Conservation (phyloP, 2,888 invertebrate species). For the Amphipoea oculea region DNA sequence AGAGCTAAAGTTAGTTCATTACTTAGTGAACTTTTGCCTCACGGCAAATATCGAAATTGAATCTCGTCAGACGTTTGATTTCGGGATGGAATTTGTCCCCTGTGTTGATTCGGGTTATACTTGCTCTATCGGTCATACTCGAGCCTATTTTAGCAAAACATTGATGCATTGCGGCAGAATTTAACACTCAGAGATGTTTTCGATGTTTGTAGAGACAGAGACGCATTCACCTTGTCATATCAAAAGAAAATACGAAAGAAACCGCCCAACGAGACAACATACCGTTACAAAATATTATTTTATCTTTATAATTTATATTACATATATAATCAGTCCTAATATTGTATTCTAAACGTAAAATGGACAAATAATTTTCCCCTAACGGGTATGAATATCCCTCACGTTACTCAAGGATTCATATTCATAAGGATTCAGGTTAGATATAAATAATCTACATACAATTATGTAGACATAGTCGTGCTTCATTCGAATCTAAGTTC, state of each 20-base stretch:
- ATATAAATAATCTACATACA: neutral
- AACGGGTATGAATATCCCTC: neutral
- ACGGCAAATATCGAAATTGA: conserved; percentile 53
- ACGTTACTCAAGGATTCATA: conserved; percentile 3
- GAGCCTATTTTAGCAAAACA: conserved; percentile 5
- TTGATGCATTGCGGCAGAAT: conserved; percentile 46
- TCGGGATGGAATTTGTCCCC: conserved; percentile 35
- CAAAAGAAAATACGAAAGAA: neutral
- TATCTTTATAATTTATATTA: neutral
- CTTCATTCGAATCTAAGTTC: conserved; percentile 28
- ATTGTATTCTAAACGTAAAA: neutral
- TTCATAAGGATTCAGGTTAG: conserved; percentile 20
- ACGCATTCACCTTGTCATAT: neutral
- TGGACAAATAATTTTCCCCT: neutral
- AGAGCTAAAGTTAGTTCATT: conserved; percentile 54
- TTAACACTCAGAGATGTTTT: conserved; percentile 2
- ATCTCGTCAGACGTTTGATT: conserved; percentile 31
- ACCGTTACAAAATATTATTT: neutral
- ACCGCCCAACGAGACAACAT: neutral
- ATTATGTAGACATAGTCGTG: conserved; percentile 2
- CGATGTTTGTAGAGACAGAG: neutral
- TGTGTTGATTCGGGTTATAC: conserved; percentile 32
- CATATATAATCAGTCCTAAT: no score
- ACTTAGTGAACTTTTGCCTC: conserved; percentile 52
- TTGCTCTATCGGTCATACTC: conserved; percentile 26